These are phyloP conservation scores for Karalla daura DNA, from an alignment of 2,797 vertebrate genomes.

Conservation along the genomic window DNA sequence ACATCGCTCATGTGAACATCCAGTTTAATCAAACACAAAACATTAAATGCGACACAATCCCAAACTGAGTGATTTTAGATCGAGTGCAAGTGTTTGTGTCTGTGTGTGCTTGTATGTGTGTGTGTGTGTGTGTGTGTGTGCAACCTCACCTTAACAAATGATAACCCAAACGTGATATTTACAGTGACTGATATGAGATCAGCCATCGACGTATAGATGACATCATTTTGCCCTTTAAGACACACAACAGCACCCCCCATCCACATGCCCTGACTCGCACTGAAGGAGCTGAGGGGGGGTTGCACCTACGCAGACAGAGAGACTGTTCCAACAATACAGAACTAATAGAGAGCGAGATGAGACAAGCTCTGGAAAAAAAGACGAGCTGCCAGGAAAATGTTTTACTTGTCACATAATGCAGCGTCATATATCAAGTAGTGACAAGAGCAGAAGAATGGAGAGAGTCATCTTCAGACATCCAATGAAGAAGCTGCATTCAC, in stretches of 20 bases:
- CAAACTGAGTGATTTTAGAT: too few species aligned
- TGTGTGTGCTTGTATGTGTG: too few species aligned
- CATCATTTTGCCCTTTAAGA: conserved; percentile 47
- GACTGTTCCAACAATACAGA: conserved; percentile 11
- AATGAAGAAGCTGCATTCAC: neutral
- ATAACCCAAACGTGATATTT: neutral
- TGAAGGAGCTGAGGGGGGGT: conserved; percentile 2
- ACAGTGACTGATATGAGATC: conserved; percentile 11
- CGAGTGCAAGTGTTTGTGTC: too few species aligned
- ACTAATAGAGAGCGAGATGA: conserved; percentile 27
- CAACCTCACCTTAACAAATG: too few species aligned
- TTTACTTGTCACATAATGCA: neutral
- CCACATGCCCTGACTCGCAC: conserved; percentile 47
- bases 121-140: too few species aligned
- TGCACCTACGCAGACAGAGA: neutral
- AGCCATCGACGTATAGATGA: conserved; percentile 36
- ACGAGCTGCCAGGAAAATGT: neutral
- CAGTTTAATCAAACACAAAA: too few species aligned
- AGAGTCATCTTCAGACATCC: too few species aligned
- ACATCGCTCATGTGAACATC: neutral
- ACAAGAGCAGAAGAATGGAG: neutral
- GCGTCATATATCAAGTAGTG: neutral
- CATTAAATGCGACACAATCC: too few species aligned
- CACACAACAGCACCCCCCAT: conserved; percentile 8
- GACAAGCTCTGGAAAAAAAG: conserved; percentile 17